phyloP scores from a whole-genome alignment of 2,797 vertebrate species.

The Sarcoramphus papa region DNA sequence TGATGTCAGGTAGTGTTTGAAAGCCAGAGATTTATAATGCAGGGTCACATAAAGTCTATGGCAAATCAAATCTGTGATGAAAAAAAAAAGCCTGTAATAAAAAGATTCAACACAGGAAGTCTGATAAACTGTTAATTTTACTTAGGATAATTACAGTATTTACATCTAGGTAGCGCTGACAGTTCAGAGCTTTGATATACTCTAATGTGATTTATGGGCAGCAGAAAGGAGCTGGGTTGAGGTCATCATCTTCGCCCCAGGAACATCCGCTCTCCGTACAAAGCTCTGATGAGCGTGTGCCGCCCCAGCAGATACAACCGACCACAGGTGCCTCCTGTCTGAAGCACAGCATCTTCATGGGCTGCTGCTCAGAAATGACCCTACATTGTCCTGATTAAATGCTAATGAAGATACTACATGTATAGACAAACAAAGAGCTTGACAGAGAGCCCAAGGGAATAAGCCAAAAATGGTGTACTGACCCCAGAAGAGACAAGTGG shows the following conservation, averaged over 20 bases:
- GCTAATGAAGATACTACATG: not conserved
- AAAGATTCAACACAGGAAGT: conserved; percentile 33
- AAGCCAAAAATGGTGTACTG: not conserved
- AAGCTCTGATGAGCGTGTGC: not conserved
- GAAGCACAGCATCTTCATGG: rapidly evolving
- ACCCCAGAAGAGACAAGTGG: not conserved
- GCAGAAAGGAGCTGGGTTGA: not conserved
- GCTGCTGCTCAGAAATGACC: not conserved
- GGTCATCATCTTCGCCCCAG: not conserved
- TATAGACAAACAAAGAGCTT: not conserved
- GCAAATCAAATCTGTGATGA: conserved; percentile 42
- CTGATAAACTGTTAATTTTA: conserved; percentile 50
- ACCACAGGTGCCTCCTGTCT: not conserved
- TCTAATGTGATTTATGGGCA: conserved; percentile 19
- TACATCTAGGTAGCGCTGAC: not conserved
- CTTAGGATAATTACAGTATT: conserved; percentile 33
- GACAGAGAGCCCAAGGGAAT: not conserved
- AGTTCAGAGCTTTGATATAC: conserved; percentile 33
- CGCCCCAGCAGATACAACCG: rapidly evolving
- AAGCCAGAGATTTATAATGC: conserved; percentile 31
- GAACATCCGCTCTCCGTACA: not conserved
- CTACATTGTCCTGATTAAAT: not conserved
- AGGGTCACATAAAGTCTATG: not conserved
- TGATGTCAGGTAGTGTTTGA: conserved; percentile 13
- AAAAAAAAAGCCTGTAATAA: not conserved